Evolutionary conservation across 2,888 invertebrate genomes (phyloP), one percentile per base, ranked within the genome.

Genomic region (Melangyna quadrimaculata): DNA sequence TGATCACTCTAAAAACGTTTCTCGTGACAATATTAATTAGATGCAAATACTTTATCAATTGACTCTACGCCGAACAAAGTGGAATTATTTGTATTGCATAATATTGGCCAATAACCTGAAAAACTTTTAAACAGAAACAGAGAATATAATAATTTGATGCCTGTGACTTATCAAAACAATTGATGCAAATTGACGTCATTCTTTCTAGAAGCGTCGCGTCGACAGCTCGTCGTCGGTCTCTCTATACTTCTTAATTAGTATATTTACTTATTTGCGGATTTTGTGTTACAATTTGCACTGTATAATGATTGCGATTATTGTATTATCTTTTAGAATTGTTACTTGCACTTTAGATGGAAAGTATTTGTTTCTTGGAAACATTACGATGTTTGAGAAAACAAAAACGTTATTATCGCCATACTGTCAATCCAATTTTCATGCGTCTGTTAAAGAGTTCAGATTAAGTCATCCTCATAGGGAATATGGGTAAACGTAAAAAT

Each of bases 81-180:
- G 14, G 59, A 59, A 59, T 59, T 37, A 22, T 59, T 37, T 37
- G 1, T 14, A 37, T 59, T 59, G 24, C 35, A 37, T 59, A 59
- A 59, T 32, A 3, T 37, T 32, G 17, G 17, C 4, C 53, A 55
- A 32, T 29, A 53, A 27, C 32, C 17, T 32, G 29, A n/a, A 43
- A 43, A 63, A 43, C 12, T 12, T 32, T 32, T 27, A 43, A 24
- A 10, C 29, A 17, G 43, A 17, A 29, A 24, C 27, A 63, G 27
- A n/a, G 17, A 63, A 63, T 65, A 5, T 8, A 45, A 45, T 27
- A 45, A 45, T 27, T 19, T 53, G 72, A 72, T 55, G 72, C 45
- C 35, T 29, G n/a, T n/a, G 53, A 45, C 55, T 78, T 61, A 72
- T 72, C 82, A 53, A 61, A 61, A 35, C 35, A 69, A 72, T 82